phyloP scores from a whole-genome alignment of 2,797 vertebrate genomes.

The Ctenosaura bakeri region DNA sequence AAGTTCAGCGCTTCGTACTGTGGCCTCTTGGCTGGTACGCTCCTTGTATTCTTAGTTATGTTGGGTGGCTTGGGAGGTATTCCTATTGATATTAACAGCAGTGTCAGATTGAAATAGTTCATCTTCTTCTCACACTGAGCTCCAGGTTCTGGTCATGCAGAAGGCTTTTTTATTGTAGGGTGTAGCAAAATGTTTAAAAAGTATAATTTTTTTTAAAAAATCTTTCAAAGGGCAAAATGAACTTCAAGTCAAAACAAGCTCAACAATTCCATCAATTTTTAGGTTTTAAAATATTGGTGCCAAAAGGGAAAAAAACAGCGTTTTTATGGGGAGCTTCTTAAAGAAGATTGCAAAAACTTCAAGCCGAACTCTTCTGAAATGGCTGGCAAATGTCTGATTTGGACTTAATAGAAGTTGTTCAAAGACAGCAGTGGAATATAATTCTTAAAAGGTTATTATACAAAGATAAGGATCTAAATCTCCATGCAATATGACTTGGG shows the following conservation, averaged over 20 bases:
- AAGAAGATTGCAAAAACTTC: not conserved
- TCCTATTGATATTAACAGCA: not conserved
- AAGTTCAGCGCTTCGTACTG: not conserved
- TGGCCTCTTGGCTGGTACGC: not conserved
- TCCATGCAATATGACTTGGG: not conserved
- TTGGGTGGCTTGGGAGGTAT: not conserved
- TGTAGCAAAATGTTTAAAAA: not conserved
- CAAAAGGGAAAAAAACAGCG: not conserved
- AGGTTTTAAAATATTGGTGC: not conserved
- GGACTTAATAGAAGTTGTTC: not conserved
- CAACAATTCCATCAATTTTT: not conserved
- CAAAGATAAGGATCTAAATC: conserved; percentile 16
- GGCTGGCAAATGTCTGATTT: not conserved
- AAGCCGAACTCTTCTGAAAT: not conserved
- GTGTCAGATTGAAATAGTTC: not conserved
- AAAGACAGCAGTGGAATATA: not conserved
- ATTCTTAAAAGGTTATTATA: conserved; percentile 1
- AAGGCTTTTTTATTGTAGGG: not conserved
- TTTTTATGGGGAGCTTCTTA: not conserved
- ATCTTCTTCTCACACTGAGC: not conserved
- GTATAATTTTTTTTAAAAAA: not conserved
- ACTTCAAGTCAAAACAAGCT: not conserved
- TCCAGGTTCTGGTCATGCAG: not conserved
- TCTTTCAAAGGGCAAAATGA: not conserved
- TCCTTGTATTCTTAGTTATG: not conserved